Evolutionary conservation across 2,888 invertebrate genomes (phyloP), one percentile per base, ranked within the genome.

Genomic region (Gortyna flavago): DNA sequence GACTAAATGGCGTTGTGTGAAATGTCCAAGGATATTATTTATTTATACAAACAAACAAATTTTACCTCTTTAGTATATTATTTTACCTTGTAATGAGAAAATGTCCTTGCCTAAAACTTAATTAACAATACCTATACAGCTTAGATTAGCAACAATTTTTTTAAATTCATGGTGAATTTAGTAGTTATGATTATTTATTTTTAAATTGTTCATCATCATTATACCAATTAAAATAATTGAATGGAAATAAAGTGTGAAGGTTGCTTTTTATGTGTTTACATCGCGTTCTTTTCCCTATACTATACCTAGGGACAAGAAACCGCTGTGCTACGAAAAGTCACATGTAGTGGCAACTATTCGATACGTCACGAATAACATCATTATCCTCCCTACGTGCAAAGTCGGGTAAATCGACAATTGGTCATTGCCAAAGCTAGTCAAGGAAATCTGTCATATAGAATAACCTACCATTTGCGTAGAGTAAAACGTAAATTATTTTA

Each of bases 311-410:
- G 21, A 59, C 21, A 51, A 66, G 18, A 41, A 59, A 68, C 21
- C 6, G n/a, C 4, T 35, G 64, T 25, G 72, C 41, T 57, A 51
- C 7, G 6, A 62, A 78, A 57, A 80, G 67, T 85, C 82, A 72
- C 75, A 72, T 75, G 75, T 61, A 61, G 38, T 59, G 29, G 54
- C 51, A 41, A 64, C 59, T 64, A 59, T 65, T 69, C 35, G 67
- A 35, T 59, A 79, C 54, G 66, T 71, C 51, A 86, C 70, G 64
- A 71, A 38, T 38, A 75, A 65, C 64, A 79, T 74, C 65, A 71
- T 84, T 84, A 79, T 83, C 86, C 84, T 84, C 64, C 69, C 66
- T 86, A 84, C 84, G 84, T 84, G 86, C 83, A 75, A 72, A 83
- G 79, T 79, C 67, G 74, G 72, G 72, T 84, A 84, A 84, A 84